These are phyloP conservation scores for Turritopsis dohrnii DNA, from an alignment of 30 jellyfish, hydroid and myxozoan genomes.

Conservation along the genomic window DNA sequence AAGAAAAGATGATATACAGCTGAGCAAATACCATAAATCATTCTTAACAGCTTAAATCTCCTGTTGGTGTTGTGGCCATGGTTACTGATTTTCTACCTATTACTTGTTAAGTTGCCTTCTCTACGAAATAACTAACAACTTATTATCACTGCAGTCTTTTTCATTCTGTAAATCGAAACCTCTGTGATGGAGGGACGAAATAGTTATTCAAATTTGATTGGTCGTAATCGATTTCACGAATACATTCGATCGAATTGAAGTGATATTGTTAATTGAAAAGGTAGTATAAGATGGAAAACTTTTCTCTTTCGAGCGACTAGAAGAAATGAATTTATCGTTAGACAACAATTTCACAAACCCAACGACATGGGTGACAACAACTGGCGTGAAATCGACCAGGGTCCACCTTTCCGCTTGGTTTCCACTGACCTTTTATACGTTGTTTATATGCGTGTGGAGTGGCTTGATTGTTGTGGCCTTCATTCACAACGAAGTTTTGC, in stretches of 20 bases:
- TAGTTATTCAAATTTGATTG: neutral
- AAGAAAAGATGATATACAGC: neutral
- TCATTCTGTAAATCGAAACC: neutral
- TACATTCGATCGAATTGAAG: neutral
- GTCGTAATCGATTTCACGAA: neutral
- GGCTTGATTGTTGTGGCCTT: neutral
- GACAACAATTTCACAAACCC: neutral
- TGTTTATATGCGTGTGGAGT: slow-evolving; percentile 6
- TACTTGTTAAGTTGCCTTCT: too few relatives aligned
- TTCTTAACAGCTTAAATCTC: neutral
- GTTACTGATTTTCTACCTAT: neutral
- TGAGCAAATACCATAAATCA: neutral
- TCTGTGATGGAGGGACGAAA: neutral
- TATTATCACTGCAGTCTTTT: neutral
- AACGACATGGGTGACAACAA: neutral
- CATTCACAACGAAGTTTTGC: neutral
- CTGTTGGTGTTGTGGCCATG: neutral
- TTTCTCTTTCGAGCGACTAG: neutral
- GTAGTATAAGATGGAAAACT: neutral
- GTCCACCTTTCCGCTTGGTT: slow-evolving; percentile 13
- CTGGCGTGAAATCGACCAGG: neutral
- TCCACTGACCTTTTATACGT: neutral
- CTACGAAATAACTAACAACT: neutral
- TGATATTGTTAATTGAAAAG: neutral
- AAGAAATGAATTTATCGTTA: too few relatives aligned